These are phyloP conservation scores for Sminthurides aquaticus DNA, from an alignment of 2,888 invertebrate genomes.

Conservation along the genomic window DNA sequence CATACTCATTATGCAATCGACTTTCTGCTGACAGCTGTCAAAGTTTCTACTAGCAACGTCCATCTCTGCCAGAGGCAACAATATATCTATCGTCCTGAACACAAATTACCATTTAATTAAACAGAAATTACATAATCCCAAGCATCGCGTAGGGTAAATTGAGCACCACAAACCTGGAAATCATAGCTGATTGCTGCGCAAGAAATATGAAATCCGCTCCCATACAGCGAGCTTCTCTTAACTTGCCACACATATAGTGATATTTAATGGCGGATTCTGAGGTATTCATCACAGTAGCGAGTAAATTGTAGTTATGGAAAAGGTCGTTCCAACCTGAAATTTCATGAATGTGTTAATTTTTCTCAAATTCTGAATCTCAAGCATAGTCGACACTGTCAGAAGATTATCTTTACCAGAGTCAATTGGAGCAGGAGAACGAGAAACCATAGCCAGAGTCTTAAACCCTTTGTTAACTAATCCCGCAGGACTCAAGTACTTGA, in stretches of 20 bases:
- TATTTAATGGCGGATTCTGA: conserved; percentile 6
- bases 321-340: conserved; percentile 15
- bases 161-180: conserved; percentile 6
- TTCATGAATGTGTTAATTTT: not conserved
- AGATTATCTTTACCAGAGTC: conserved; percentile 14
- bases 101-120: not conserved
- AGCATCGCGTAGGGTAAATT: not conserved
- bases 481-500: conserved; percentile 12
- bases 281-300: conserved; percentile 14
- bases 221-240: conserved; percentile 11
- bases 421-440: conserved; percentile 9
- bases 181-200: conserved; percentile 19
- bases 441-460: conserved; percentile 11
- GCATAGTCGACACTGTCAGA: too few relatives aligned
- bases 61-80: conserved; percentile 19
- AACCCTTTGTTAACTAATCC: conserved; percentile 19
- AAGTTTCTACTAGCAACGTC: conserved; percentile 12
- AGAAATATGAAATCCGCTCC: conserved; percentile 14
- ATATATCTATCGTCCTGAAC: conserved; percentile 12
- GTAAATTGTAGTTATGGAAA: conserved; percentile 13
- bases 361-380: too few relatives aligned
- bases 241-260: conserved; percentile 13
- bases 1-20: conserved; percentile 15
- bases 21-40: conserved; percentile 17
- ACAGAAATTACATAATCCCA: not conserved